Base-by-base conservation (phyloP, 2,888 invertebrate species). In the Idaea aversata region DNA sequence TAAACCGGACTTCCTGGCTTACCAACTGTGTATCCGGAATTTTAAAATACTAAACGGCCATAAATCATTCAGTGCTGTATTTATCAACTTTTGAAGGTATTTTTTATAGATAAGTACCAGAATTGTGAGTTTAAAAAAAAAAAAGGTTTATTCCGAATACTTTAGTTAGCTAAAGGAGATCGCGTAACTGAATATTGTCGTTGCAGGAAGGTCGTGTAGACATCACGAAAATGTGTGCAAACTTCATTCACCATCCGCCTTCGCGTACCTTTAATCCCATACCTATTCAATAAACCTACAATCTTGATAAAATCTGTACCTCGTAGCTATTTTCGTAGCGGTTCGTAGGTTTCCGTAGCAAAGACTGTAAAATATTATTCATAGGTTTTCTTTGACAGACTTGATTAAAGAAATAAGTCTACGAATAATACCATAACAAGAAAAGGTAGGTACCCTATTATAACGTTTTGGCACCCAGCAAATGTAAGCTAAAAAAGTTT, bases 261-360 rank as follows among this genome's bases (percentile, higher is more conserved):
- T 47, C 47, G 10, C 47, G 7, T 47, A 7, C 47, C 47, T 7
- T 47, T 47, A 13, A 47, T 13, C 47, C 7, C 5, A 13, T 13
- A 47, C 7, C 7, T 7, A 13, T 47, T 13, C 47, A 47, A 47
- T 47, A 47, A 47, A 47, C 13, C 7, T 47, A 47, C 47, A 47
- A 47, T 13, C 38, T 6, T 38, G 38, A 34, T 34, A 16, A 34
- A 35, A 16, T 5, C 34, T n/a, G 47, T 57, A 65, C 62, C 16
- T 7, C 61, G 61, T 61, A 63, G 61, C 61, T 34, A 34, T 57
- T 57, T 61, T 63, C 61, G 63, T 61, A 66, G 61, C 62, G 5
- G 60, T 57, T 63, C 36, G 47, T 47, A 47, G 25, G 59, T 25
- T 10, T 47, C 36, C 38, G 36, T 61, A 61, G 36, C 36, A 38